Base-by-base conservation (phyloP, 2,888 invertebrate species). In the Mamestra brassicae region DNA sequence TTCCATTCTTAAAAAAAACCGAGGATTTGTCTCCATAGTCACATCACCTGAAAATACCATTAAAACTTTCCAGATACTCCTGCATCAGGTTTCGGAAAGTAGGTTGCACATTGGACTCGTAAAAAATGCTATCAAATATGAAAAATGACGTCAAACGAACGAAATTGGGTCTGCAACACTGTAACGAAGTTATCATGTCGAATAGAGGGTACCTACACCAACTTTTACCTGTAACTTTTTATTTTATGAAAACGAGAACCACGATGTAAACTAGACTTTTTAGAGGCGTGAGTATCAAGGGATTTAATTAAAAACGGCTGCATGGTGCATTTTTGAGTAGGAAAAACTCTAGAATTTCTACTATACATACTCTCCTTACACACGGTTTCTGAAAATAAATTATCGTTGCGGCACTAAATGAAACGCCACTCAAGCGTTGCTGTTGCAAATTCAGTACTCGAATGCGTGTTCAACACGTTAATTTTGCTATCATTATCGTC, bases 91-190 rank as follows among this genome's bases (percentile, higher is more conserved):
- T 83, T 54, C 8, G 50, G 38, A 74, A 78, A 80, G 65, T 50
- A 66, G 68, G 50, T 80, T 76, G 58, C 68, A 67, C 68, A 76
- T 61, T 65, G 76, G 45, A 57, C 71, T 75, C 73, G 64, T 82
- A 77, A 75, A 85, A 85, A 84, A 78, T 78, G 74, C 81, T 71
- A 81, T 81, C 78, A 86, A 85, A 86, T 84, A 85, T 87, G 80
- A 82, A 83, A 81, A 85, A 78, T 77, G 64, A 74, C 67, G 67
- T 76, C 84, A 78, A 87, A 81, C 81, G 85, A 69, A 80, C 74
- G 72, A 74, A 80, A 84, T 87, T 84, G 83, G 69, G 52, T 47
- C 68, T 71, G 77, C 69, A 71, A 74, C 77, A 69, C 54, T 65
- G 64, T 70, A 78, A 80, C 80, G 6, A 77, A 77, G 81, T 85